Evolutionary conservation across 2,113 vertebrate species (phyloP).

Genomic region (Haliaeetus leucogaster): DNA sequence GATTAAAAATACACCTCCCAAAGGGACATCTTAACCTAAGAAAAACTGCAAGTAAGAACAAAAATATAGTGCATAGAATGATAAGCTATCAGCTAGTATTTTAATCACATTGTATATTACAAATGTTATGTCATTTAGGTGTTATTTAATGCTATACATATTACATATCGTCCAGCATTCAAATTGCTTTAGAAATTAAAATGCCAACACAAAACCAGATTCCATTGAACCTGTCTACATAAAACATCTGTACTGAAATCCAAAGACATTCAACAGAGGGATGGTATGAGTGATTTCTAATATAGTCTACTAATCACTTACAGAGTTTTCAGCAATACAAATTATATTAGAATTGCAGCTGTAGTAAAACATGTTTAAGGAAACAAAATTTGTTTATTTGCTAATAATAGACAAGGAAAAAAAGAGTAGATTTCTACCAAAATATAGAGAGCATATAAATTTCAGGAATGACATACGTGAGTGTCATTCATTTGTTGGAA

Average conservation of each 20-base stretch:
- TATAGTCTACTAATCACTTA: background rate
- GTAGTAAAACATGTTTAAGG: background rate
- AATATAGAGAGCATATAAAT: background rate
- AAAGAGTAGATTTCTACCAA: background rate
- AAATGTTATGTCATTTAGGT: background rate
- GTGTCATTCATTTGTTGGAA: background rate
- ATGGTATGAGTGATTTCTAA: background rate
- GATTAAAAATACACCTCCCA: background rate
- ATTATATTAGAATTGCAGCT: background rate
- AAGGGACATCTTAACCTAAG: background rate
- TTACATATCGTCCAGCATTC: background rate
- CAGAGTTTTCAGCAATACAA: background rate
- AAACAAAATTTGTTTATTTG: background rate
- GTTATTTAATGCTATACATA: background rate
- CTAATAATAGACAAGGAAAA: background rate
- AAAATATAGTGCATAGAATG: background rate
- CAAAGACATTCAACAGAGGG: background rate
- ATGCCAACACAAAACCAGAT: background rate
- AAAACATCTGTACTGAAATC: background rate
- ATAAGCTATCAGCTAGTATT: background rate
- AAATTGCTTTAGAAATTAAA: background rate
- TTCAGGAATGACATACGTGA: background rate
- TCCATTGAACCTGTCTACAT: background rate
- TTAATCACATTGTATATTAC: background rate
- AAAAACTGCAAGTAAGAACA: background rate